A percentile compares a stretch with the other conserved stretches of the same genome.
Conservation (phyloP, 2,113 vertebrate genomes). For the Hemibagrus wyckioides region DNA sequence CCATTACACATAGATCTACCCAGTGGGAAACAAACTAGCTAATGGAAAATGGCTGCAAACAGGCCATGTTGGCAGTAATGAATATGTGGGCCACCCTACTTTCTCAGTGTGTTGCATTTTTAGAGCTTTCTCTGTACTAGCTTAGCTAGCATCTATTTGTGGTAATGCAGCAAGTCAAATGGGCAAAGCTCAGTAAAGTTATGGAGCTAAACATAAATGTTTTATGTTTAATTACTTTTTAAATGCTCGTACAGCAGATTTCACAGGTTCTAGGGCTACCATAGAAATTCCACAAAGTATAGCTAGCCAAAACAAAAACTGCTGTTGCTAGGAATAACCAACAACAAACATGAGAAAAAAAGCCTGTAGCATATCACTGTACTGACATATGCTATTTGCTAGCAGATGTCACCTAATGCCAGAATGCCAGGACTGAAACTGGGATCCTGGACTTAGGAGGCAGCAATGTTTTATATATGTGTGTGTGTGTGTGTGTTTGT, state of each 20-base stretch:
- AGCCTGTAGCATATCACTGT: not conserved
- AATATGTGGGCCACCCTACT: not conserved
- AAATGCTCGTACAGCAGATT: not conserved
- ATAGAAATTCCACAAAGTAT: not conserved
- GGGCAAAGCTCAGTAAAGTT: not conserved
- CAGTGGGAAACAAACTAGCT: not conserved
- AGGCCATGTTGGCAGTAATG: not conserved
- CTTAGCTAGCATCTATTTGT: not conserved
- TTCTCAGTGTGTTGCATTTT: not conserved
- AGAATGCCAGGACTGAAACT: not conserved
- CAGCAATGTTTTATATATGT: not conserved
- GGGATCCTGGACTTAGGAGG: not conserved
- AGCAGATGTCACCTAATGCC: not conserved
- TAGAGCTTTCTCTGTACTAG: not conserved
- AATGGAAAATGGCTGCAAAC: not conserved
- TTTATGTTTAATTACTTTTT: not conserved
- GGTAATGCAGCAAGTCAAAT: not conserved
- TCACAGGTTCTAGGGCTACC: not conserved
- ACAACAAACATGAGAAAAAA: not conserved
- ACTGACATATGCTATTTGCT: not conserved
- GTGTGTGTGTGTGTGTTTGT: constrained; percentile 24
- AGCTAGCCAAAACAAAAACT: not conserved
- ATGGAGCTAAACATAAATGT: not conserved
- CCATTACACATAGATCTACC: not conserved
- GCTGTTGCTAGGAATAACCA: not conserved